A percentile compares a stretch with the other conserved stretches of the same genome.
Evolutionary conservation across 2,797 vertebrate genomes (phyloP).

Genomic region (Ambastaia sidthimunki): DNA sequence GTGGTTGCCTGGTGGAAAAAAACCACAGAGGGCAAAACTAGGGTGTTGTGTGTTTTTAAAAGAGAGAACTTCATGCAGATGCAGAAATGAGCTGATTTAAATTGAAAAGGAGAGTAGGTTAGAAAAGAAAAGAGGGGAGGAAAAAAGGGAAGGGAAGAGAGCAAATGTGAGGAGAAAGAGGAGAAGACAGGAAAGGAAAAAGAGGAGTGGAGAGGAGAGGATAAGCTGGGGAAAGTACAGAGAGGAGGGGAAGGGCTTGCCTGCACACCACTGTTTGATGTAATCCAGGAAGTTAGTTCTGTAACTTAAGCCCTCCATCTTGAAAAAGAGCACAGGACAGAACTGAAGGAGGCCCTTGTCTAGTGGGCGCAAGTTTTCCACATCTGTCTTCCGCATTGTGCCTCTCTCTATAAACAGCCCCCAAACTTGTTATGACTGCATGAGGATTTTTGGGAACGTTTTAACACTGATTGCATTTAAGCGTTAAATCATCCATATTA

Average conservation of each 20-base stretch:
- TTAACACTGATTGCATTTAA: constrained; percentile 82
- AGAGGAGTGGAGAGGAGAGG: constrained; percentile 55
- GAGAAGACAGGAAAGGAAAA: constrained; percentile 54
- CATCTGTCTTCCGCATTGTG: constrained; percentile 84
- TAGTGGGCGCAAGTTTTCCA: constrained; percentile 80
- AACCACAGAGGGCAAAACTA: constrained; percentile 1
- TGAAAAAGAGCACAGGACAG: constrained; percentile 55
- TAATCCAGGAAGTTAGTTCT: constrained; percentile 86
- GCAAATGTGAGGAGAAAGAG: constrained; percentile 41
- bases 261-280: constrained; percentile 77
- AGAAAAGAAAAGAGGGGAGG: constrained; percentile 45
- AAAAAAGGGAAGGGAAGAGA: constrained; percentile 32
- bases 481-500: constrained; percentile 83
- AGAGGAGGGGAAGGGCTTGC: constrained; percentile 42
- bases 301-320: constrained; percentile 80
- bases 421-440: constrained; percentile 80
- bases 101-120: not conserved
- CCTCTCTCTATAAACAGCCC: constrained; percentile 81
- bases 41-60: not conserved
- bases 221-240: constrained; percentile 50
- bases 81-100: too few relatives aligned
- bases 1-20: not conserved
- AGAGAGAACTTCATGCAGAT: not conserved
- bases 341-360: constrained; percentile 83
- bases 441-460: constrained; percentile 77